phyloP scores from a whole-genome alignment of 1,140 invertebrate species.

The Cotesia typhae region DNA sequence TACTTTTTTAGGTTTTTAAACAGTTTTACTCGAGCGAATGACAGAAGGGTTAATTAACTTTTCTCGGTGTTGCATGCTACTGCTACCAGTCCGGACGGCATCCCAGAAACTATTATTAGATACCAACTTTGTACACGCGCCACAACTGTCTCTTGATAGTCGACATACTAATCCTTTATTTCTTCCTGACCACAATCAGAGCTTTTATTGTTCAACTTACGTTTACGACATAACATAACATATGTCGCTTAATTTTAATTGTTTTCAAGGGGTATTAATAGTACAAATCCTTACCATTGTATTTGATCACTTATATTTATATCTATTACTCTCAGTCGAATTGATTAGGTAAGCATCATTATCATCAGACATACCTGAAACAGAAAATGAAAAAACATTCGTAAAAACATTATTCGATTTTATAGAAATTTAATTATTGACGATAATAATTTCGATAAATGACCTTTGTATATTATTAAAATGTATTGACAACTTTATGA shows the following conservation, averaged over 20 bases:
- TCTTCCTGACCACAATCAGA: slow-evolving; percentile 25
- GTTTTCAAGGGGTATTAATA: background rate
- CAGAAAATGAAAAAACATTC: slow-evolving; percentile 10
- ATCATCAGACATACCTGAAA: slow-evolving; percentile 26
- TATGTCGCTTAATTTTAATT: background rate
- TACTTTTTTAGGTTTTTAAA: slow-evolving; percentile 38
- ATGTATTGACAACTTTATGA: too few relatives aligned
- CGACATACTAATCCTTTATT: slow-evolving; percentile 9
- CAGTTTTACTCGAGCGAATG: slow-evolving; percentile 50
- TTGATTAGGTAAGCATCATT: background rate
- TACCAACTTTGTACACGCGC: slow-evolving; percentile 8
- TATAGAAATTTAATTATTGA: too few relatives aligned
- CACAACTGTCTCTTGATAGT: background rate
- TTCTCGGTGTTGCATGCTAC: slow-evolving; percentile 52
- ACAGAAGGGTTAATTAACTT: slow-evolving; percentile 61
- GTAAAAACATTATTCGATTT: background rate
- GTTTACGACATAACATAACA: background rate
- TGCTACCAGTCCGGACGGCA: background rate
- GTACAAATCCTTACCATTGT: background rate
- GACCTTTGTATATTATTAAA: too few relatives aligned
- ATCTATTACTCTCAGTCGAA: background rate
- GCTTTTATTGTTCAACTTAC: background rate
- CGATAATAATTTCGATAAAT: too few relatives aligned
- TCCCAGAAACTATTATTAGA: slow-evolving; percentile 17
- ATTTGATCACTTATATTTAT: too few relatives aligned